Evolutionary conservation across 2,888 invertebrate species (phyloP).

Genomic region (Sminthurides aquaticus): DNA sequence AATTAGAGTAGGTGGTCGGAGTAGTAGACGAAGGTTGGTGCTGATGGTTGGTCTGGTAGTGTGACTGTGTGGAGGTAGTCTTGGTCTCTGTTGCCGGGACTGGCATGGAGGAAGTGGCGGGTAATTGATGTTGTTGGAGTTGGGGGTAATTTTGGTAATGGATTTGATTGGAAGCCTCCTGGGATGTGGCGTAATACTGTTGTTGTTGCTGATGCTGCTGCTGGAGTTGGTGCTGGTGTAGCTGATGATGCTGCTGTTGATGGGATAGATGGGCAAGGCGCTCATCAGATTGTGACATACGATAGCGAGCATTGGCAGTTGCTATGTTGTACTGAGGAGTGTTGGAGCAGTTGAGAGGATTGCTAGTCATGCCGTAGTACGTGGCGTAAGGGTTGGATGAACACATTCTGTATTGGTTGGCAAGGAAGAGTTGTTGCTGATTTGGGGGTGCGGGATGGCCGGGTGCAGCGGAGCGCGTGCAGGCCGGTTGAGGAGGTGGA

Average conservation of each 20-base stretch:
- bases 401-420: constrained; percentile 1
- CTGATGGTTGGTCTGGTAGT: not conserved
- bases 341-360: constrained; percentile 5
- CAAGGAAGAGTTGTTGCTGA: constrained; percentile 3
- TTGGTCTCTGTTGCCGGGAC: constrained; percentile 11
- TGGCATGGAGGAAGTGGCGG: not conserved
- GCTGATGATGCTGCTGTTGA: constrained; percentile 25
- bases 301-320: not conserved
- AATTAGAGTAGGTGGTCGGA: not conserved
- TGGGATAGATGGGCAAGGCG: constrained; percentile 4
- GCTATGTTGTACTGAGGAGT: not conserved
- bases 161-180: not conserved
- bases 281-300: not conserved
- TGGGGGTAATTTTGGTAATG: constrained; percentile 5
- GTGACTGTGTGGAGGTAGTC: not conserved
- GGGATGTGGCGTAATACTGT: constrained; percentile 14
- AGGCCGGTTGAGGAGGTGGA: too few relatives aligned
- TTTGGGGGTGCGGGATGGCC: not conserved
- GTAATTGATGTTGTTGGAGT: not conserved
- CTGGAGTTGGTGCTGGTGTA: constrained; percentile 10
- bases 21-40: not conserved
- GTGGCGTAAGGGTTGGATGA: not conserved
- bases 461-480: not conserved
- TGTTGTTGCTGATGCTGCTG: constrained; percentile 21
- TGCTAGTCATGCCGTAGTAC: not conserved